Base-by-base conservation (phyloP, 2,888 invertebrate genomes). In the Dione vanillae region DNA sequence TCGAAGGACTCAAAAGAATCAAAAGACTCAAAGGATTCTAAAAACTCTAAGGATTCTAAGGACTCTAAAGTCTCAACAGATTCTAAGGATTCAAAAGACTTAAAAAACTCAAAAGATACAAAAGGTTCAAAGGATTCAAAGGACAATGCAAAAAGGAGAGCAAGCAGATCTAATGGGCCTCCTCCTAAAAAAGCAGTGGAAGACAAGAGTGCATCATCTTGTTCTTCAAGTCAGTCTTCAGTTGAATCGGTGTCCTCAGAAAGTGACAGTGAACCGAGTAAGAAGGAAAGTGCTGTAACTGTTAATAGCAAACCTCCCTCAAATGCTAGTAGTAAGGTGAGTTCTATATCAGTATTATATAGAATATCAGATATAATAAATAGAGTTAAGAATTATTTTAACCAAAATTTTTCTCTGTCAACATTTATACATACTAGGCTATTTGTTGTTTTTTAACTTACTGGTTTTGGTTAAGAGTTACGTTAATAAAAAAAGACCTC, bases 151-250 rank as follows among this genome's bases (percentile, higher is more conserved):
- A 92, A 92, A 76, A 83, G 90, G 72, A 88, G 86, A 77, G 88
- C 85, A 0, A 88, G 86, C 61, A 80, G 84, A 43, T 83, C 84
- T 0, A 91, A 80, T 74, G 93, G 92, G 0, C 92, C 92, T 16
- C 93, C 92, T 0, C 87, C 91, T 0, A 92, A 92, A 74, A 90
- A 90, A 69, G 72, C 82, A 1, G 88, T 87, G 52, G 92, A 92
- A 40, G 83, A 83, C 0, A 92, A 91, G 70, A 92, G 89, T 81
- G 89, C 87, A 0, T 89, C 93, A 10, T 93, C 93, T 1, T 91
- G 92, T 75, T 82, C 90, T 0, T 92, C 93, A 0, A 92, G 93
- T 78, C 93, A 92, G 67, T 93, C 93, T 0, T 93, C 93, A 0
- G 82, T 87, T 6, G 93, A 93, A 73, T 89, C 93, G 0, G 87